Evolutionary conservation across 1,140 invertebrate species (phyloP), one percentile per base, ranked within the genome.

Genomic region (Halictus rubicundus): DNA sequence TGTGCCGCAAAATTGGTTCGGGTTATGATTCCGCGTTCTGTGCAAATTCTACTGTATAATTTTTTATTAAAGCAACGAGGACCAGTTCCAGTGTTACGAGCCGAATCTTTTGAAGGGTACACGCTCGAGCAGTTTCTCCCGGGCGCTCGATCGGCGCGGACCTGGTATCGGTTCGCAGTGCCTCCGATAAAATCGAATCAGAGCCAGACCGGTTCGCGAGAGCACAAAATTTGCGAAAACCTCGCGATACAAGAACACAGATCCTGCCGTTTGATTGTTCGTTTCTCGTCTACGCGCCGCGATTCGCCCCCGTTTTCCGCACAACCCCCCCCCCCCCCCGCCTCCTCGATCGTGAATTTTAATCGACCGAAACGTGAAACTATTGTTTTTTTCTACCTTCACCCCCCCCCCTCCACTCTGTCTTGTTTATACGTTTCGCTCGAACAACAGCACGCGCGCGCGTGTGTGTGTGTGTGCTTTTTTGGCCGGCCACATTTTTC

Each of bases 101-200:
- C 63, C 39, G 21, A 21, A 60, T 65, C 68, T 72, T 78, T 72
- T 64, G 68, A 72, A 65, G 49, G 32, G 52, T 52, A 12, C 42
- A 74, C 82, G 77, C 27, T 71, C 61, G 68, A 69, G 66, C 71
- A 64, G 81, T 9, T 75, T 66, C 74, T 49, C 74, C 68, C 37
- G 8, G 23, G 52, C 49, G 5, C 16, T 57, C 52, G 52, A 57
- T 69, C 49, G 27, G 52, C 10, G 25, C 16, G 25, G 46, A 14
- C 2, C 25, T 32, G 27, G 3, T 16, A 32, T 32, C 32, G 32
- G 6, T 1, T 23, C 25, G 21, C 32, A 16, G 12, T 16, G 2
- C 19, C 19, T 21, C 14, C 49, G 16, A 52, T 21, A 52, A 52
- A 21, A 19, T 5, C 61, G 42, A 46, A 46, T 46, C 42, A 46